Base-by-base conservation (phyloP, 2,888 invertebrate species). In the Abrostola triplasia region DNA sequence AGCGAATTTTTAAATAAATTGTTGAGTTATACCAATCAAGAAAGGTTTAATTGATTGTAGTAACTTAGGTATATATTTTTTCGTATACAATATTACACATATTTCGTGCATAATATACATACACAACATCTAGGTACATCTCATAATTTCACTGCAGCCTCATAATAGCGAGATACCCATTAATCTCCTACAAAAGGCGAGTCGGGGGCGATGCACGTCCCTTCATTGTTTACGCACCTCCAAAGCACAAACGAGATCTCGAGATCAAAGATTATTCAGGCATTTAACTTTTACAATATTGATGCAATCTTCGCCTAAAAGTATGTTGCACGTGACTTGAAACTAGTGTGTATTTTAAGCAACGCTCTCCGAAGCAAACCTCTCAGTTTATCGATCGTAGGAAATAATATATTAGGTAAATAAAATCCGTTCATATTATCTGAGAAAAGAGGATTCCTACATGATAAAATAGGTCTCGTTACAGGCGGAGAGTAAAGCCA, bases 251-350 rank as follows among this genome's bases (percentile, higher is more conserved):
- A 72, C 62, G 59, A 66, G 57, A 66, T 72, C 66, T 58, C 64
- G 73, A 89, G 89, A 91, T 91, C 90, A 91, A 91, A 90, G 88
- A 87, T 87, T 81, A 80, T 69, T 70, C 58, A 42, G 62, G 65
- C 70, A 70, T 76, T 84, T 84, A 71, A 79, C 83, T 81, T 88
- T 88, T 84, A 90, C 87, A 87, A 88, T 88, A 90, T 88, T 85
- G 88, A 89, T 89, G 84, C 85, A 86, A 87, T 79, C 76, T 64
- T 69, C 70, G 67, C 67, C 70, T 76, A 84, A 83, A 85, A 86
- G 81, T 59, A 75, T 70, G 70, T 57, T 60, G 40, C 64, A 53
- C 82, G 73, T 79, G 79, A 80, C 78, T 82, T 76, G 64, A 80
- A 75, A 68, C 68, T 63, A 64, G 59, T 67, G 66, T 64, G 53